Conservation (phyloP, 2,888 invertebrate genomes). For the Amphipyra tragopoginis region DNA sequence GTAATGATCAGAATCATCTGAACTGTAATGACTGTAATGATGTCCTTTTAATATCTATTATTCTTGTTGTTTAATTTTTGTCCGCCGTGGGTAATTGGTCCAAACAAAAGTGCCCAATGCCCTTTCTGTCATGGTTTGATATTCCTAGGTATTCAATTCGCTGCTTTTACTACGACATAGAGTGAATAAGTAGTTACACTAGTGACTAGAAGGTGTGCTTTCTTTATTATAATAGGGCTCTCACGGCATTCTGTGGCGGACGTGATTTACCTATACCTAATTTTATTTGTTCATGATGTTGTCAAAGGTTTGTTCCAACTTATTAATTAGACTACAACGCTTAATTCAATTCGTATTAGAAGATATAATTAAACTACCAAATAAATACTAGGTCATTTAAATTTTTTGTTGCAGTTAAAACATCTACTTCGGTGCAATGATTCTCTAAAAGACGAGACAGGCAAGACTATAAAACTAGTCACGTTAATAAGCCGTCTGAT, state of each 20-base stretch:
- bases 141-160: background rate
- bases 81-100: no score
- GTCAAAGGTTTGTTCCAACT: conserved; percentile 20
- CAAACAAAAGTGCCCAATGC: background rate
- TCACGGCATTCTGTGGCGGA: background rate
- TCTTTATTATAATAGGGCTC: background rate
- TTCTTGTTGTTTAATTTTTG: no score
- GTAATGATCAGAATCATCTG: no score
- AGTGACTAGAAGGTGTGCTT: background rate
- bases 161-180: conserved; percentile 36
- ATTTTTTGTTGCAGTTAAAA: conserved; percentile 33
- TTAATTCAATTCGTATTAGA: no score
- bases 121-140: background rate
- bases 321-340: background rate
- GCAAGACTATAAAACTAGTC: conserved; percentile 19
- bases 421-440: conserved; percentile 3
- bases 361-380: no score
- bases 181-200: conserved; percentile 10
- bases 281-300: conserved; percentile 13
- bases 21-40: no score
- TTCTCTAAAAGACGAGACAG: background rate
- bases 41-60: no score
- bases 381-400: background rate
- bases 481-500: conserved; percentile 46
- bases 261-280: conserved; percentile 1